Base-by-base conservation (phyloP, 1,140 invertebrate genomes). In the Drosophila malerkotliana region DNA sequence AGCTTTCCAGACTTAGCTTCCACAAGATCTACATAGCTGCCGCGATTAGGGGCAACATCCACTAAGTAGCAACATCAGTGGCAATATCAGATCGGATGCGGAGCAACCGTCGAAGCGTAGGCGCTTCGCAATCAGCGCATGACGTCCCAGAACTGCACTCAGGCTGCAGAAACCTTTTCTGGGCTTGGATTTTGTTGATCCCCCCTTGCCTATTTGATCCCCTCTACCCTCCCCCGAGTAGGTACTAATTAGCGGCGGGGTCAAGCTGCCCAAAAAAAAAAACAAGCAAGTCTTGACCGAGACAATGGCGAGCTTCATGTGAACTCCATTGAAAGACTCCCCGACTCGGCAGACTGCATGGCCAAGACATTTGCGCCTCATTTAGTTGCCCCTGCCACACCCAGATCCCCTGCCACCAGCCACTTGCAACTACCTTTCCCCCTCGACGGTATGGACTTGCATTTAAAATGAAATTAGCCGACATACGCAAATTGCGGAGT, bases 401-500 rank as follows among this genome's bases (percentile, higher is more conserved):
- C 26, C 26, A 26, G 21, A 8, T 32, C 14, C 3, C 60, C 34
- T 14, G 18, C 30, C 47, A 18, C 24, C 32, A 15, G 9, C 24
- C 47, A 39, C 12, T 6, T 41, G 39, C n/a, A n/a, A n/a, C 39
- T 41, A 12, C 48, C 58, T 32, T 61, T n/a, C 30, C 48, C 44
- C 51, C n/a, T 28, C 24, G 18, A 14, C 41, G 47, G 57, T 67
- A 34, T 32, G 58, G 68, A 56, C 39, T 74, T 69, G 80, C 79
- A 84, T 84, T 83, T 83, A 83, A 83, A 83, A 83, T 84, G 56
- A 77, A 80, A 84, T 84, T 84, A 80, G 68, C 61, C 77, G 62
- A 47, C 77, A 77, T 85, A 84, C 81, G 81, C 81, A 85, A 84
- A 84, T 85, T 85, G 77, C 79, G 21, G 71, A 48, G 51, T 32